Evolutionary conservation across 2,888 invertebrate species (phyloP).

Genomic region (Anaspis maculata): DNA sequence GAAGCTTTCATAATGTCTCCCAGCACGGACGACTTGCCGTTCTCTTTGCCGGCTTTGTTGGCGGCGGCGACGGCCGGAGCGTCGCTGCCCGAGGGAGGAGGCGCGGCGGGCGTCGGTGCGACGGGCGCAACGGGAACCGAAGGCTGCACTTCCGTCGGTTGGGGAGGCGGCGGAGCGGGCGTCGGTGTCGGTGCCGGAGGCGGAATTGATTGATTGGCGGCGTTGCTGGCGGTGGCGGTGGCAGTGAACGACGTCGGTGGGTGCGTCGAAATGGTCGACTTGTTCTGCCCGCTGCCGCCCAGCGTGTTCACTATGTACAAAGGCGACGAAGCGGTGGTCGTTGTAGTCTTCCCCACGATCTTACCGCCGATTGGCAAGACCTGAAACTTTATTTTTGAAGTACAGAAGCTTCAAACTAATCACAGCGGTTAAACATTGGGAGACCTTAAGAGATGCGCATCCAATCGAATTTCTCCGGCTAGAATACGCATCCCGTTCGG

Average conservation of each 20-base stretch:
- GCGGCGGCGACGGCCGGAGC: neutral
- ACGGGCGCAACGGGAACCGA: neutral
- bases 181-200: too few species aligned
- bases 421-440: too few species aligned
- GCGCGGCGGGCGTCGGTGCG: neutral
- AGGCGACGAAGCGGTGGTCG: conserved; percentile 26
- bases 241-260: neutral
- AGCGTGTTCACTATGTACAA: conserved; percentile 31
- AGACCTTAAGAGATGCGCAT: too few species aligned
- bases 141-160: neutral
- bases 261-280: neutral
- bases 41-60: conserved; percentile 12
- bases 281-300: conserved; percentile 1
- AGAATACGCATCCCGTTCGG: too few species aligned
- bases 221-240: neutral
- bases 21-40: conserved; percentile 20
- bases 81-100: too few species aligned
- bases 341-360: conserved; percentile 31
- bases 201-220: too few species aligned
- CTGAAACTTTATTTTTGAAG: too few species aligned
- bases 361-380: conserved; percentile 36
- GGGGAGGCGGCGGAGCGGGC: too few species aligned
- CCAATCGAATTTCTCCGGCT: too few species aligned
- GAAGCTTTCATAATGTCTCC: conserved; percentile 21
- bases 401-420: too few species aligned